Conservation (phyloP, 1,140 invertebrate species). For the Harpegnathos saltator region DNA sequence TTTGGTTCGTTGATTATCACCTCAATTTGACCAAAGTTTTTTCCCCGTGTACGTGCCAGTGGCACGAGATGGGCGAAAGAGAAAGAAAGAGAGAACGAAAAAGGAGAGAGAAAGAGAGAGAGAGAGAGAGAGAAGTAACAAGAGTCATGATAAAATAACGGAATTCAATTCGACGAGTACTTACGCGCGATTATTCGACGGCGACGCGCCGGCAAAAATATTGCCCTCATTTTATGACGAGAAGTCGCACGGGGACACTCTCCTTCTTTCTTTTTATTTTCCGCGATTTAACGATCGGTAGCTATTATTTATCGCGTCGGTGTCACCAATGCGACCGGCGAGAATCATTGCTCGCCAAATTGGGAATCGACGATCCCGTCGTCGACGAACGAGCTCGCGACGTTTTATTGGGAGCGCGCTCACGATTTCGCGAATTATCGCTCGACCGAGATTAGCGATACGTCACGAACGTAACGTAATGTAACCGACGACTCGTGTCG, state of each 20-base stretch:
- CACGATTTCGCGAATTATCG: conserved; percentile 64
- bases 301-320: conserved; percentile 30
- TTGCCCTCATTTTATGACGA: background rate
- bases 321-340: background rate
- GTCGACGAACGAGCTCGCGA: conserved; percentile 24
- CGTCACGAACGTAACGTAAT: conserved; percentile 26
- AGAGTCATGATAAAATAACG: background rate
- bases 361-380: conserved; percentile 33
- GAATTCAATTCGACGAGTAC: background rate
- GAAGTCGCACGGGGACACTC: background rate
- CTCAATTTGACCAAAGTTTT: no score
- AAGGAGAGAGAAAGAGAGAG: no score
- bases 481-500: conserved; percentile 47
- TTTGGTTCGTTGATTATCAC: no score
- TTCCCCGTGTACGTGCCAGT: no score
- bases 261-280: background rate
- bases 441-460: conserved; percentile 40
- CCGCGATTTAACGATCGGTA: background rate
- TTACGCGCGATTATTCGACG: background rate
- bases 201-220: conserved; percentile 1
- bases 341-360: conserved; percentile 20
- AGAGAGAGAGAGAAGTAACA: no score
- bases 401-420: conserved; percentile 20
- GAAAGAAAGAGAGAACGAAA: no score
- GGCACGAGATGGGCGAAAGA: no score